phyloP scores from a whole-genome alignment of 2,888 invertebrate species.

The Trissolcus japonicus region DNA sequence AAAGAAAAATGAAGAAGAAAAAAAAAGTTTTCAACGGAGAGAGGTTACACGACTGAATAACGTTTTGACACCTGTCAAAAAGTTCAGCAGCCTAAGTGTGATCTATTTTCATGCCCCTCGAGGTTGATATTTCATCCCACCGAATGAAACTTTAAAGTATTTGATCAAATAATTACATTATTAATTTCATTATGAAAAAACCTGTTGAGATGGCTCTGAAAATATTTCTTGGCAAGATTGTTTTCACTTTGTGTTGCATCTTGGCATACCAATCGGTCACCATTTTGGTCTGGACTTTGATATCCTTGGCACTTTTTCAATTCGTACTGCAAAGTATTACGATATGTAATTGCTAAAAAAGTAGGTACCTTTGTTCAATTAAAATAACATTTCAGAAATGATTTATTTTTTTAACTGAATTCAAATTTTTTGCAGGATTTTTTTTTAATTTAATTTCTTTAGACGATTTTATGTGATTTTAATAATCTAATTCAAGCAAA shows the following conservation, averaged over 20 bases:
- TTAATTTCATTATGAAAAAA: slow-evolving; percentile 30
- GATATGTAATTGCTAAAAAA: neutral
- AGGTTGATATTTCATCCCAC: neutral
- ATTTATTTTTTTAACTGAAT: too few species aligned
- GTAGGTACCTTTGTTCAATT: neutral
- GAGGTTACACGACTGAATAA: too few species aligned
- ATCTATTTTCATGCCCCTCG: too few species aligned
- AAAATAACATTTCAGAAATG: neutral
- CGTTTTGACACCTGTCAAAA: too few species aligned
- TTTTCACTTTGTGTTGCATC: slow-evolving; percentile 34
- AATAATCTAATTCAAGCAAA: too few species aligned
- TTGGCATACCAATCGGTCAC: slow-evolving; percentile 28
- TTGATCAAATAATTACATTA: neutral
- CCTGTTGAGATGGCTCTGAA: slow-evolving; percentile 32
- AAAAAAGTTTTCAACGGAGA: too few species aligned
- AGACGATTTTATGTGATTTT: too few species aligned
- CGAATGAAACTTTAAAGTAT: neutral
- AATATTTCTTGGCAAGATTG: slow-evolving; percentile 36
- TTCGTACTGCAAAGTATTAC: slow-evolving; percentile 6
- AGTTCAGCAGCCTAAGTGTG: too few species aligned
- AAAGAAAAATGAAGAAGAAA: too few species aligned
- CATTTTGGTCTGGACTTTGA: slow-evolving; percentile 23
- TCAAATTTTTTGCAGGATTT: too few species aligned
- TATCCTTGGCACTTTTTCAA: slow-evolving; percentile 25
- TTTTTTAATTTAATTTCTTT: too few species aligned